A percentile compares a stretch with the other conserved stretches of the same genome.
Conservation (phyloP, 2,113 vertebrate species). For the Myocastor coypus region DNA sequence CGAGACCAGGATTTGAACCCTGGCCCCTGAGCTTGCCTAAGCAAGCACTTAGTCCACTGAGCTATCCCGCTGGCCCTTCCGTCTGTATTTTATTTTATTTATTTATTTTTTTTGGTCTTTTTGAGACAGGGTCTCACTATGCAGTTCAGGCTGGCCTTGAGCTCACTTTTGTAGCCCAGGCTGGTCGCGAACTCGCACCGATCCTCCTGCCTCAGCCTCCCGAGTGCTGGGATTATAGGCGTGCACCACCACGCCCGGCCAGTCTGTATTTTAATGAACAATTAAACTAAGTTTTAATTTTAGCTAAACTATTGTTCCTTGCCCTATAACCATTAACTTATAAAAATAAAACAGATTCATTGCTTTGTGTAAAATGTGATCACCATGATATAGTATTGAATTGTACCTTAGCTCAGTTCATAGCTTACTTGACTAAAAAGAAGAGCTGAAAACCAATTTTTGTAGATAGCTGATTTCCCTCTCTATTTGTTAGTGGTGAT, state of each 20-base stretch:
- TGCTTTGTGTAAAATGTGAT: neutral
- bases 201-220: too few relatives aligned
- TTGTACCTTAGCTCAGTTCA: neutral
- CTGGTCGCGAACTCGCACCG: too few relatives aligned
- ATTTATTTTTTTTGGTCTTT: too few relatives aligned
- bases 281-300: neutral
- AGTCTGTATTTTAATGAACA: constrained; percentile 6
- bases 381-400: neutral
- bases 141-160: too few relatives aligned
- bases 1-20: too few relatives aligned
- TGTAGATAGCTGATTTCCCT: neutral
- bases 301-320: neutral
- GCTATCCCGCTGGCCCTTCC: too few relatives aligned
- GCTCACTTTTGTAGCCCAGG: too few relatives aligned
- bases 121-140: too few relatives aligned
- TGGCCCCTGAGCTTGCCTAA: too few relatives aligned
- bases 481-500: neutral
- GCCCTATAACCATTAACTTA: neutral
- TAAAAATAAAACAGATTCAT: constrained; percentile 4
- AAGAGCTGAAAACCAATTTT: neutral
- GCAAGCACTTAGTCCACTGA: too few relatives aligned
- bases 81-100: constrained; percentile 2
- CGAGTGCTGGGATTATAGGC: too few relatives aligned
- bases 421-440: neutral
- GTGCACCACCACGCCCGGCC: too few relatives aligned